These are phyloP conservation scores for Rhombomys opimus DNA, from an alignment of 2,113 vertebrate species.

Conservation along the genomic window DNA sequence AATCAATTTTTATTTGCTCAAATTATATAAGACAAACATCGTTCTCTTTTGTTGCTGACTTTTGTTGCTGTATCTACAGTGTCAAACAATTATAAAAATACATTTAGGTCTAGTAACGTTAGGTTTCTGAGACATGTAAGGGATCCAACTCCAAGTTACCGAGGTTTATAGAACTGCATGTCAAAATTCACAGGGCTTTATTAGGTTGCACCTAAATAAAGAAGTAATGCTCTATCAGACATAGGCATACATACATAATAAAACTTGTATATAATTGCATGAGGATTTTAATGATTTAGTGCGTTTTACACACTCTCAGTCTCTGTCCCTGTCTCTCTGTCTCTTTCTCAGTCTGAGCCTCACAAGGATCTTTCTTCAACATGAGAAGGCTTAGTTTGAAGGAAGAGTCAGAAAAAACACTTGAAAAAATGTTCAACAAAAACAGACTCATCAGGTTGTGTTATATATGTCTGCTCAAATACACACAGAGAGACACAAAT, in stretches of 20 bases:
- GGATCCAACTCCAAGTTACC: background rate
- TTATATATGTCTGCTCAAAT: background rate
- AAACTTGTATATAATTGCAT: background rate
- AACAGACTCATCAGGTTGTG: background rate
- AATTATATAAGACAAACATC: background rate
- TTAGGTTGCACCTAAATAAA: slow-evolving; percentile 1
- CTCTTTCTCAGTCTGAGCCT: background rate
- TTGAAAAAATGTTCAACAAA: background rate
- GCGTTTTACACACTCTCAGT: background rate
- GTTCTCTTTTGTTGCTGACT: slow-evolving; percentile 29
- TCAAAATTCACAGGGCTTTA: background rate
- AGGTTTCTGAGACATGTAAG: background rate
- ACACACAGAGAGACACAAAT: background rate
- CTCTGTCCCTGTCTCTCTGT: background rate
- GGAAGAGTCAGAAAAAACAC: background rate
- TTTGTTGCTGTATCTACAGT: background rate
- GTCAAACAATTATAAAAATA: background rate
- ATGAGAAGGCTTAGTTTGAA: background rate
- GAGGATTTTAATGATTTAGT: slow-evolving; percentile 1
- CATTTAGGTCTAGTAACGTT: background rate
- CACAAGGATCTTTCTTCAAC: background rate
- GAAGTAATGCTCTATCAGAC: background rate
- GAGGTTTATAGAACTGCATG: background rate
- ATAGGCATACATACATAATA: background rate
- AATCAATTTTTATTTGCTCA: background rate